Conservation (phyloP, 2,113 vertebrate genomes). For the Paradoxurus hermaphroditus region DNA sequence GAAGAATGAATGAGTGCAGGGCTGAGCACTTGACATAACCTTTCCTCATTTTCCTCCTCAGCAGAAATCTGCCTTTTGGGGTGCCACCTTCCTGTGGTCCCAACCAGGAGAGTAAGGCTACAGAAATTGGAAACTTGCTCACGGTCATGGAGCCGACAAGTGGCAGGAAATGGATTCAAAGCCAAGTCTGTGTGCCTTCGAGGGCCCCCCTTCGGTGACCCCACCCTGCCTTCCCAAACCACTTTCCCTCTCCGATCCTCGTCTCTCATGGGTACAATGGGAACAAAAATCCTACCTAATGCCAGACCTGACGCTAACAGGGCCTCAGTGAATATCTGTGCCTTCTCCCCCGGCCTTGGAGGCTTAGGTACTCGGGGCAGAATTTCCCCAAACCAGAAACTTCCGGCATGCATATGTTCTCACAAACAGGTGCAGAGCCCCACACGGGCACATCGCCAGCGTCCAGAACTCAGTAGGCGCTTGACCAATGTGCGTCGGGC, state of each 20-base stretch:
- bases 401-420: neutral
- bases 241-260: neutral
- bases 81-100: neutral
- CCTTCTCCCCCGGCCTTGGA: neutral
- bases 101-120: neutral
- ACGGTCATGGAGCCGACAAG: neutral
- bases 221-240: neutral
- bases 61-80: neutral
- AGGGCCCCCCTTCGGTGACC: neutral
- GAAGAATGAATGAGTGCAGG: neutral
- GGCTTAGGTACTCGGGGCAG: neutral
- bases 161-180: neutral
- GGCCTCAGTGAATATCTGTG: neutral
- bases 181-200: neutral
- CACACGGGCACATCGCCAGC: neutral
- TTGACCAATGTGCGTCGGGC: neutral
- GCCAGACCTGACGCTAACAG: neutral
- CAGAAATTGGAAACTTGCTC: neutral
- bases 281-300: neutral
- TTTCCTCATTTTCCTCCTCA: neutral
- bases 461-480: neutral
- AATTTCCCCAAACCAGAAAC: neutral
- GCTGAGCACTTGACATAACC: neutral
- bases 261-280: slow-evolving; percentile 17
- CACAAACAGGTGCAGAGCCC: slow-evolving; percentile 21